Conservation (phyloP, 2,113 vertebrate species). For the Rhombomys opimus region DNA sequence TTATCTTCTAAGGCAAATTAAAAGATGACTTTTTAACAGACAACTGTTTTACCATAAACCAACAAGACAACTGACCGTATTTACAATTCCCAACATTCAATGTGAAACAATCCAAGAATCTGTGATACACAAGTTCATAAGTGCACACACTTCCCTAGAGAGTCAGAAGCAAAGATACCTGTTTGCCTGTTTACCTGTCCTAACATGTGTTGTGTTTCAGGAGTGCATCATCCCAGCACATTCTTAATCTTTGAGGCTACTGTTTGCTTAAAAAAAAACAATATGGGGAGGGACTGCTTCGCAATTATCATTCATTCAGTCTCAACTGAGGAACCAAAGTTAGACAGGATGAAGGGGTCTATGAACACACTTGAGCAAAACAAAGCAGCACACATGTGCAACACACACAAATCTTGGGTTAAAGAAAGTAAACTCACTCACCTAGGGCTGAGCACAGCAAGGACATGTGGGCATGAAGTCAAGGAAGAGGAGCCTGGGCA, state of each 20-base stretch:
- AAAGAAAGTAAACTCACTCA: constrained; percentile 11
- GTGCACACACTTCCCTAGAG: neutral
- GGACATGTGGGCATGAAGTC: neutral
- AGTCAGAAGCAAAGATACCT: neutral
- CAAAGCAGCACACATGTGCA: neutral
- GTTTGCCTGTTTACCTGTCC: neutral
- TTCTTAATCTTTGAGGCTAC: neutral
- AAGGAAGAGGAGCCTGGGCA: neutral
- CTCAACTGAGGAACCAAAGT: constrained; percentile 42
- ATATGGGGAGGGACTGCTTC: neutral
- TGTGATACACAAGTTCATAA: neutral
- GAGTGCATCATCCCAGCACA: neutral
- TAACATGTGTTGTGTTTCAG: neutral
- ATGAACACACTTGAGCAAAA: neutral
- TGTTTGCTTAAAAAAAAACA: neutral
- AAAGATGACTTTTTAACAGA: constrained; percentile 15
- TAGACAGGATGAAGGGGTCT: neutral
- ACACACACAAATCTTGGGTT: neutral
- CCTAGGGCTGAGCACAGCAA: neutral
- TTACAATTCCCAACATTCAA: neutral
- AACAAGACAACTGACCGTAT: neutral
- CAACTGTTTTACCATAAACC: constrained; percentile 47
- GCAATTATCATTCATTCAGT: neutral
- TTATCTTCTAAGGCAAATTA: constrained; percentile 43
- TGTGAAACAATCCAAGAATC: neutral